Conservation (phyloP, 2,797 vertebrate genomes). For the Cygnus olor region DNA sequence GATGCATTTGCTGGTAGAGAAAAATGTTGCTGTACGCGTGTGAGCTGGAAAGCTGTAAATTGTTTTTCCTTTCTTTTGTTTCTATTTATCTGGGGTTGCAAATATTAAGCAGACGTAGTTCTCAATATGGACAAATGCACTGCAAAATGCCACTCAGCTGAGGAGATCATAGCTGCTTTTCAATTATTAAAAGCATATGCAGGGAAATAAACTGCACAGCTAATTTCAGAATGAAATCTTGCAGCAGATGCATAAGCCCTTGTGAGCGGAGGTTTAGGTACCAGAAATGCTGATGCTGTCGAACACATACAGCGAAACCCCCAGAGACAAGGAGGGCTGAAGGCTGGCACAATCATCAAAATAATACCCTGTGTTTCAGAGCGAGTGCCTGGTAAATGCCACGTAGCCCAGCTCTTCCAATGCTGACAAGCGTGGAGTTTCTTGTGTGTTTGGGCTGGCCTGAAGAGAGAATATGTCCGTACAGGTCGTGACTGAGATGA, state of each 20-base stretch:
- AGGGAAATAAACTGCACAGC: constrained; percentile 19
- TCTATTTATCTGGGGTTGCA: constrained; percentile 69
- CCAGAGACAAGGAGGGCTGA: background rate
- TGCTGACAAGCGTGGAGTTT: background rate
- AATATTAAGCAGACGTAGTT: constrained; percentile 49
- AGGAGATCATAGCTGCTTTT: constrained; percentile 30
- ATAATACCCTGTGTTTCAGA: background rate
- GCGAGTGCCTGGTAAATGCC: background rate
- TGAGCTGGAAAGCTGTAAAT: constrained; percentile 41
- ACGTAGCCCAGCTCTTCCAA: background rate
- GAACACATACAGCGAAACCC: background rate
- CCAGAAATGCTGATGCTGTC: background rate
- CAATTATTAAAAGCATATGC: constrained; percentile 59
- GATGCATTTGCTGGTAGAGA: constrained; percentile 57
- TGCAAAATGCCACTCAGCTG: constrained; percentile 50
- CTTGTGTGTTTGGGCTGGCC: background rate
- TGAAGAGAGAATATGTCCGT: background rate
- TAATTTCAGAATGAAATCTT: constrained; percentile 32
- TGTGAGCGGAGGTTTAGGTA: background rate
- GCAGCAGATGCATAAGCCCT: background rate
- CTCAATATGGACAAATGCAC: constrained; percentile 61
- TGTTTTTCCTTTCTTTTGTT: constrained; percentile 65
- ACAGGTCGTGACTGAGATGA: background rate
- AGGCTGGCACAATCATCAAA: background rate
- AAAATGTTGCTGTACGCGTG: constrained; percentile 21